These are phyloP conservation scores for Pipistrellus nathusii DNA, from an alignment of 2,797 vertebrate genomes.

Conservation along the genomic window DNA sequence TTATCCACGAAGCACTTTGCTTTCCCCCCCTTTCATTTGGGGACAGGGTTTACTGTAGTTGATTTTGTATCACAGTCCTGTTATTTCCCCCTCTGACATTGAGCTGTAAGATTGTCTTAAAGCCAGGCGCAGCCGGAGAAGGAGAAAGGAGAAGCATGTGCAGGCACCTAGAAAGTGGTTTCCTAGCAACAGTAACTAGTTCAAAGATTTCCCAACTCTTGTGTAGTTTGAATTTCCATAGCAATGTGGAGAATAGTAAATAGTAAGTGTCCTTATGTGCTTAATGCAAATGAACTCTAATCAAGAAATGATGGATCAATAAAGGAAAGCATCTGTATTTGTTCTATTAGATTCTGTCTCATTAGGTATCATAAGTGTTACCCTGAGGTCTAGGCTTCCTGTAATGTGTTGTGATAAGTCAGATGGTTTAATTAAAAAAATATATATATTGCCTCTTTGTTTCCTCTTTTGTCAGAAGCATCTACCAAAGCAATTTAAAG, in stretches of 20 bases:
- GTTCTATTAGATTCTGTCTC: conserved; percentile 54
- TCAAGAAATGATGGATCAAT: conserved; percentile 59
- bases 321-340: conserved; percentile 60
- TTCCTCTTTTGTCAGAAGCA: not conserved
- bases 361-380: conserved; percentile 56
- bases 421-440: not conserved
- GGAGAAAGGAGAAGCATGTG: conserved; percentile 83
- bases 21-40: conserved; percentile 63
- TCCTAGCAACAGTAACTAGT: conserved; percentile 89
- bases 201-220: conserved; percentile 82
- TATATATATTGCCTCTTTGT: not conserved
- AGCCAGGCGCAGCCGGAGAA: conserved; percentile 77
- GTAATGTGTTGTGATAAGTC: conserved; percentile 21
- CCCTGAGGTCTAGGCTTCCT: conserved; percentile 3
- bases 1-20: conserved; percentile 56
- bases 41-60: conserved; percentile 64
- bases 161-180: conserved; percentile 85
- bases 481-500: conserved; percentile 12
- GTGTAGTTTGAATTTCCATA: conserved; percentile 74
- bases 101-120: conserved; percentile 78
- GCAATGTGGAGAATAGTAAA: conserved; percentile 81
- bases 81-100: conserved; percentile 67
- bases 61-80: conserved; percentile 74
- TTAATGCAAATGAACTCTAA: conserved; percentile 76
- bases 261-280: conserved; percentile 61